Base-by-base conservation (phyloP, 2,113 vertebrate species). In the Amblyopsis rosae region DNA sequence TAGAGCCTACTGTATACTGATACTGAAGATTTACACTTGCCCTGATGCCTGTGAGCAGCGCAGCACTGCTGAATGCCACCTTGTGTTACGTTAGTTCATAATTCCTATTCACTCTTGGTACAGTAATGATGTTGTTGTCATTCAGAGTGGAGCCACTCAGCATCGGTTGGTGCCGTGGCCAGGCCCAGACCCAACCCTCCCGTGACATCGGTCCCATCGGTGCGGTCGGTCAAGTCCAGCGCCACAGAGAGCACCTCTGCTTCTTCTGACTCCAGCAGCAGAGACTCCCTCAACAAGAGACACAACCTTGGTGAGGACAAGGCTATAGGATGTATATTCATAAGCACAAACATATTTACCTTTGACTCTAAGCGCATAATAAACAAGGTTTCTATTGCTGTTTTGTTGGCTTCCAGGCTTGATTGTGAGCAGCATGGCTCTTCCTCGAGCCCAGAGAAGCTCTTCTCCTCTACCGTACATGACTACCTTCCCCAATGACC, bases 131-230 rank as follows among this genome's bases (percentile, higher is more conserved):
- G 12, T 62, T 13, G 6, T 49, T 61, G 9, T 62, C 61, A 0
- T 66, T 6, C 84, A 97, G 96, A 93, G 50, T 92, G 92, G 85
- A 95, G 88, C 71, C 90, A 89, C 62, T 92, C 88, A 0, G 90
- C 77, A 63, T 86, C 90, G 9, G 76, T 86, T 11, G 69, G 85
- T 51, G 70, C 69, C 57, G 8, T 7, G 48, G 67, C 70, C 16
- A 89, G 86, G 61, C 80, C 81, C 75, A 91, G 81, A 76, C 72
- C 70, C 46, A 77, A 81, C 46, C 82, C 68, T 54, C 76, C 82
- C 7, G 72, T 73, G 58, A 82, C 82, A 26, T 83, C 85, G 0
- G 70, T 90, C 33, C 83, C 82, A 51, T 94, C 92, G 1, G 86
- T 87, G 19, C 64, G 77, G 70, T 93, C 92, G 0, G 80, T 86